phyloP scores from a whole-genome alignment of 2,797 vertebrate genomes.

The Helicolenus hilgendorfi region DNA sequence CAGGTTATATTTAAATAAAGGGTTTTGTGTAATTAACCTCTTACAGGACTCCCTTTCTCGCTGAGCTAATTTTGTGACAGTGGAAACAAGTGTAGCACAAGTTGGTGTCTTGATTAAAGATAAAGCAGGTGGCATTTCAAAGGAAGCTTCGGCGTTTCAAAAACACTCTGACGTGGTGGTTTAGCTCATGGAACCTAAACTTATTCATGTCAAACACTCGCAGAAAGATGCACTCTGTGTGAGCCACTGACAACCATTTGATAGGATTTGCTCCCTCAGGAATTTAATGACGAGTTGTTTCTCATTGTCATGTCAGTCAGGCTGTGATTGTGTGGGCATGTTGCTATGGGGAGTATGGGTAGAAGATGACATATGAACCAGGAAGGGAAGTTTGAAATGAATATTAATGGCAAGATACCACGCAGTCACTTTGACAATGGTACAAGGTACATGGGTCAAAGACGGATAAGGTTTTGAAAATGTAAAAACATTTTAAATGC shows the following conservation, averaged over 20 bases:
- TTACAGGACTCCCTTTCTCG: background rate
- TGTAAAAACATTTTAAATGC: background rate
- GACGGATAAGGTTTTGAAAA: background rate
- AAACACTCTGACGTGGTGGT: background rate
- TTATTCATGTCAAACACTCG: background rate
- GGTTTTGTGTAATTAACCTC: background rate
- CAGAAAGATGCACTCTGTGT: background rate
- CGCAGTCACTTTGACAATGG: background rate
- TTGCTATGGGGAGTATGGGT: background rate
- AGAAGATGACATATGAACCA: background rate
- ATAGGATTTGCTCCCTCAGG: background rate
- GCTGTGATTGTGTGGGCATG: background rate
- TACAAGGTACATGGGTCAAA: background rate
- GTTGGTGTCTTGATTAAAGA: background rate
- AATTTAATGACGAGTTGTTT: background rate
- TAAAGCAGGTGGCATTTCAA: background rate
- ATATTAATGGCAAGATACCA: background rate
- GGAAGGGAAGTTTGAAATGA: background rate
- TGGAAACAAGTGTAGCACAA: background rate
- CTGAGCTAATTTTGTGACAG: background rate
- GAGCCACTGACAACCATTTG: background rate
- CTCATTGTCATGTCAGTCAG: background rate
- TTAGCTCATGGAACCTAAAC: background rate
- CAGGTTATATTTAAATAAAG: slow-evolving; percentile 2
- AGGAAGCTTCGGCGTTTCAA: background rate